These are phyloP conservation scores for Ophraella communa DNA, from an alignment of 2,888 invertebrate species.

Conservation along the genomic window DNA sequence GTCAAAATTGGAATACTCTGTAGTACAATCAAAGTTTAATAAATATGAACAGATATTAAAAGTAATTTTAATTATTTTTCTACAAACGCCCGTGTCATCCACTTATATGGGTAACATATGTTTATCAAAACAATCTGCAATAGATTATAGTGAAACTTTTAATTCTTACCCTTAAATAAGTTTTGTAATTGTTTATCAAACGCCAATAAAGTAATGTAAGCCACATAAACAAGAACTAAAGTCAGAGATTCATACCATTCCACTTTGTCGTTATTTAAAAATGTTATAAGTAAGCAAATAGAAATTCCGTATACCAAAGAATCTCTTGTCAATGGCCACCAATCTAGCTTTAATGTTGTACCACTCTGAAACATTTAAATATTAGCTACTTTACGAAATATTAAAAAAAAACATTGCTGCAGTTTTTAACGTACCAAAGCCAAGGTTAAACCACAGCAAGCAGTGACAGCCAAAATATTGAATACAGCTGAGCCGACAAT, in stretches of 20 bases:
- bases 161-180: constrained; percentile 1
- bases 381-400: neutral
- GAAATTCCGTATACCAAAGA: constrained; percentile 13
- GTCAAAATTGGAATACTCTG: no score
- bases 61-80: no score
- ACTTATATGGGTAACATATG: no score
- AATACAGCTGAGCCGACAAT: constrained; percentile 19
- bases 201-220: constrained; percentile 1
- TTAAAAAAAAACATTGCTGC: neutral
- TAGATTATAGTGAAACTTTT: no score
- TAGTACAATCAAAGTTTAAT: no score
- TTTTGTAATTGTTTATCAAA: constrained; percentile 12
- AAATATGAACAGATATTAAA: no score
- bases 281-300: constrained; percentile 10
- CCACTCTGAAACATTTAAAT: constrained; percentile 1
- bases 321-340: constrained; percentile 21
- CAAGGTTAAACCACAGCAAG: constrained; percentile 13
- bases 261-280: constrained; percentile 12
- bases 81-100: no score
- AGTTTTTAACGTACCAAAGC: neutral
- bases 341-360: constrained; percentile 6
- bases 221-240: constrained; percentile 8
- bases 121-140: no score
- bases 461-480: constrained; percentile 13
- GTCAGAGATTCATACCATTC: constrained; percentile 17